Evolutionary conservation across 2,888 invertebrate species (phyloP), one percentile per base, ranked within the genome.

Genomic region (Ormyrus nitidulus): DNA sequence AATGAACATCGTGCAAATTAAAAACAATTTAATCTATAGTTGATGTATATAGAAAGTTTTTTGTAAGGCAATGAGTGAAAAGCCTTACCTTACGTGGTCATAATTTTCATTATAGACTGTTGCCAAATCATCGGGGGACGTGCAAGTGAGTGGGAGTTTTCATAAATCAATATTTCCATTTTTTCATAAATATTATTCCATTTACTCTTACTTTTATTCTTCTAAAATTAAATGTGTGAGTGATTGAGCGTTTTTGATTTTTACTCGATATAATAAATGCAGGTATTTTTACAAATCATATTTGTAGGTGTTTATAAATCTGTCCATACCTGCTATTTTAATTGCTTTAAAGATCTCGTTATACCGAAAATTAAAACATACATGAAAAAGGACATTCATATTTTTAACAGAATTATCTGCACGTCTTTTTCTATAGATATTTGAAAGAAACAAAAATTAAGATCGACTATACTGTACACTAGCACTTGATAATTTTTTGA

Each of bases 81-180:
- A 72, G 62, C 64, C 69, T 77, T 70, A 74, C 49, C 56, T 76
- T 51, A 74, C 70, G 74, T 65, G 74, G 56, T 75, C 58, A 76
- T 78, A 78, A 77, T 79, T 66, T 76, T 69, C n/a, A 77, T 79
- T 64, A 71, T 62, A 54, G 69, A 76, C 73, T 79, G 77, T 81
- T 81, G 81, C 81, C 81, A 81, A 81, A 81, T 79, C 78, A 77
- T 73, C 79, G 81, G 81, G 81, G 77, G 70, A 79, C 48, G 81
- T 81, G 81, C 81, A 81, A 81, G 61, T 77, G 79, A 79, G 74
- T 72, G 80, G 72, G 73, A 81, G 54, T 77, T 74, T 70, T 73
- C 73, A 66, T 71, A 46, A 77, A 77, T 81, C 74, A 13, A 77
- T 46, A 58, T 72, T 70, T 74, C 71, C 77, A 81, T 77, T 53